Conservation (phyloP, 1,140 invertebrate genomes). For the Portunus trituberculatus region DNA sequence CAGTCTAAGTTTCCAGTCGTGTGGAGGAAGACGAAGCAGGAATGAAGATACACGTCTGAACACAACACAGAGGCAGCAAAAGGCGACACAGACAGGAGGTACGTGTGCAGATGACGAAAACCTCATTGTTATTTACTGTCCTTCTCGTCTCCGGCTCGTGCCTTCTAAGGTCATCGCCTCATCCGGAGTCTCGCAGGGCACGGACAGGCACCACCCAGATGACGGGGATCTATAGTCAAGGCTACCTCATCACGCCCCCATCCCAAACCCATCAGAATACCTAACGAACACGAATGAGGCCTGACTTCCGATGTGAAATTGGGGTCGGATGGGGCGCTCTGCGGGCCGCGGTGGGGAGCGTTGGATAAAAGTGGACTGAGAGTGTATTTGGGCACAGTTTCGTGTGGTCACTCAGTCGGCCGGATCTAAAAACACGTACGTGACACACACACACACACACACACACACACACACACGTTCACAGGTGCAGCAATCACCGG, state of each 20-base stretch:
- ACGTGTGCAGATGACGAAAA: no score
- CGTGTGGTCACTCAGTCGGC: no score
- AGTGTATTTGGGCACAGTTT: no score
- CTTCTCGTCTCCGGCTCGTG: background rate
- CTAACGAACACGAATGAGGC: background rate
- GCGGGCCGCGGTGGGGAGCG: background rate
- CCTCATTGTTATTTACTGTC: background rate
- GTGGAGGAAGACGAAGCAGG: no score
- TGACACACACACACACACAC: slow-evolving; percentile 15
- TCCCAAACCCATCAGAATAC: background rate
- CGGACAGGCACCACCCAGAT: background rate
- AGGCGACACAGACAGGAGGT: no score
- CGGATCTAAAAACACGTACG: no score
- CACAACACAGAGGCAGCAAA: no score
- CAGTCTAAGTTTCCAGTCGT: no score
- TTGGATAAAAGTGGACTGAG: background rate
- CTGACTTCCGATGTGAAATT: background rate
- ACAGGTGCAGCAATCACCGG: background rate
- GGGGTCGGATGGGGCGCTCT: background rate
- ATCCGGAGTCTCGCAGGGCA: background rate
- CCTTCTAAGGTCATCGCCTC: background rate
- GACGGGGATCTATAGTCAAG: background rate
- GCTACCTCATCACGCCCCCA: background rate
- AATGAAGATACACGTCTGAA: no score
- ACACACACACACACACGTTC: slow-evolving; percentile 15